phyloP scores from a whole-genome alignment of 1,140 invertebrate genomes.

The Zaprionus tsacasi region DNA sequence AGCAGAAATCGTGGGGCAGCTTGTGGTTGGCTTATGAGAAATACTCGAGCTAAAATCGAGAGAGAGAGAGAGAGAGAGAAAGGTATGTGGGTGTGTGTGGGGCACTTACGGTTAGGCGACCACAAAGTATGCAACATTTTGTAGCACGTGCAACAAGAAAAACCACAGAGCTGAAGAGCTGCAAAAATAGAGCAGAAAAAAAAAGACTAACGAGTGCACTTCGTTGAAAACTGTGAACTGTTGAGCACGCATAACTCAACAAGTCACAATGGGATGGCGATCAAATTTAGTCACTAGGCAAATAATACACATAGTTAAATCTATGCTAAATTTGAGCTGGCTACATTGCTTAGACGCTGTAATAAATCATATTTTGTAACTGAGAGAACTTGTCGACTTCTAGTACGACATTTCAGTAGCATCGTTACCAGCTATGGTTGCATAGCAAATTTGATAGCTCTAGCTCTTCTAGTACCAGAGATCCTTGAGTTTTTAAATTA shows the following conservation, averaged over 20 bases:
- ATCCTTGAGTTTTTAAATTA: background rate
- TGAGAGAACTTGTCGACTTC: no score
- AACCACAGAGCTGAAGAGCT: background rate
- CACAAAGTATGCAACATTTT: conserved; percentile 30
- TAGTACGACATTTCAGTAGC: background rate
- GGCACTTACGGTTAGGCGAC: conserved; percentile 18
- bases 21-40: conserved; percentile 4
- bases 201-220: background rate
- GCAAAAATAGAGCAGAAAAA: background rate
- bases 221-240: background rate
- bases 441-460: background rate
- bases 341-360: no score
- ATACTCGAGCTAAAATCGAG: background rate
- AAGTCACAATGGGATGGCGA: background rate
- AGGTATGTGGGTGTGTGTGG: background rate
- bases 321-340: background rate
- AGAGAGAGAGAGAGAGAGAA: background rate
- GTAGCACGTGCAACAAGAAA: conserved; percentile 11
- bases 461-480: background rate
- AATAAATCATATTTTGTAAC: no score
- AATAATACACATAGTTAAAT: background rate
- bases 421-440: background rate
- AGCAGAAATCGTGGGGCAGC: background rate
- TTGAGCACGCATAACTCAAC: background rate
- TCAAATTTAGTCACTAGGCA: background rate